Base-by-base conservation (phyloP, 2,797 vertebrate genomes). In the Tokudaia muenninki region DNA sequence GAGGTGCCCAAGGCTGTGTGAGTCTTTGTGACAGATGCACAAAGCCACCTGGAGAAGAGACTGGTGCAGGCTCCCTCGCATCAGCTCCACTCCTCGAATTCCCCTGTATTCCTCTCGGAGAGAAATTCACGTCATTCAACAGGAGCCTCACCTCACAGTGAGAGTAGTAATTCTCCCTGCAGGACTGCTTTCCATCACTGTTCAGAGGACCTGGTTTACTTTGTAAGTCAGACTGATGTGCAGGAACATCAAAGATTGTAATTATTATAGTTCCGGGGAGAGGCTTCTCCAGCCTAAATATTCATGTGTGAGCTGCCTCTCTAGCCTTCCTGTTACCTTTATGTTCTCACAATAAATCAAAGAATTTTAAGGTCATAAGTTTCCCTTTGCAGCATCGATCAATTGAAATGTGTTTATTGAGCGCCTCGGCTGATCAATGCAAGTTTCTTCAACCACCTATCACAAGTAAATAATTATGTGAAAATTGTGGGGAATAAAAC, bases 301-400 rank as follows among this genome's bases (percentile, higher is more conserved):
- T 72, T 84, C 79, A 89, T 11, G 1, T 13, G 63, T 47, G 57
- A 67, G 13, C 57, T 50, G 31, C 41, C 17, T 87, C 24, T n/a
- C 13, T 47, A 67, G 1, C 14, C 26, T 72, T 31, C 91, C n/a
- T 74, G 19, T 11, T 50, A 81, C 22, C 37, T 94, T 17, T 24
- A 26, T 81, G 41, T 77, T 89, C 34, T 92, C 44, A 61, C 29
- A 89, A 90, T 88, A 93, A 93, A 94, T 91, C 77, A 94, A 34
- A 52, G 87, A 86, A 90, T 96, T 86, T 91, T 89, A 96, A 94
- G 95, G 93, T 41, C 55, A 50, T 94, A 24, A 41, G 57, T 95
- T 77, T 96, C 44, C 50, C 78, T 22, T 34, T 88, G n/a, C n/a
- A 90, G 9, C 31, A 44, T 34, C 79, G 92, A 90, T 87, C 3